These are phyloP conservation scores for Sycobia sp. DNA, from an alignment of 1,140 invertebrate genomes.

Conservation along the genomic window DNA sequence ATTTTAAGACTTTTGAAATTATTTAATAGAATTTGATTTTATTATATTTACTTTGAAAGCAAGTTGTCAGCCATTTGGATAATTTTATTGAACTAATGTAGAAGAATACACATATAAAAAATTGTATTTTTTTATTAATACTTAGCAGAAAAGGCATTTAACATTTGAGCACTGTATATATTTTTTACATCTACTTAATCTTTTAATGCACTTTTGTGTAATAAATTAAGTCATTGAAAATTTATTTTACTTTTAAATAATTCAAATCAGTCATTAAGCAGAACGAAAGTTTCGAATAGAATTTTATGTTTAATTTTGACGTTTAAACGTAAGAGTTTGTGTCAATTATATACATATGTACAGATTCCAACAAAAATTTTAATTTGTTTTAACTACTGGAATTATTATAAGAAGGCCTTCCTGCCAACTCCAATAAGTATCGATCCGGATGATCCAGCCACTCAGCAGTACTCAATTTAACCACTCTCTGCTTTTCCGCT, in stretches of 20 bases:
- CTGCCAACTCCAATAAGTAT: conserved; percentile 82
- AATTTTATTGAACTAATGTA: background rate
- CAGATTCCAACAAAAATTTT: conserved; percentile 29
- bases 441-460: conserved; percentile 93
- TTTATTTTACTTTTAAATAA: too few species aligned
- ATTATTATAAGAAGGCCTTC: conserved; percentile 73
- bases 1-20: background rate
- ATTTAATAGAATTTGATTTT: background rate
- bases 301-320: conserved; percentile 21
- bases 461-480: conserved; percentile 82
- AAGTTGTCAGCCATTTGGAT: background rate
- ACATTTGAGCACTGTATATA: conserved; percentile 17
- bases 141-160: conserved; percentile 16
- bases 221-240: too few species aligned
- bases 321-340: conserved; percentile 5
- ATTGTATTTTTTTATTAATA: conserved; percentile 19
- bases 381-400: conserved; percentile 37
- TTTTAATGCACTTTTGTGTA: background rate
- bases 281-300: too few species aligned
- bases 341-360: conserved; percentile 34
- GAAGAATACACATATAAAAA: conserved; percentile 3
- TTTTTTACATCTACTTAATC: conserved; percentile 17
- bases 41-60: too few species aligned
- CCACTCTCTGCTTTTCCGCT: conserved; percentile 77
- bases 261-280: too few species aligned